Evolutionary conservation across 2,113 vertebrate species (phyloP), one percentile per base, ranked within the genome.

Genomic region (Tetrao urogallus): DNA sequence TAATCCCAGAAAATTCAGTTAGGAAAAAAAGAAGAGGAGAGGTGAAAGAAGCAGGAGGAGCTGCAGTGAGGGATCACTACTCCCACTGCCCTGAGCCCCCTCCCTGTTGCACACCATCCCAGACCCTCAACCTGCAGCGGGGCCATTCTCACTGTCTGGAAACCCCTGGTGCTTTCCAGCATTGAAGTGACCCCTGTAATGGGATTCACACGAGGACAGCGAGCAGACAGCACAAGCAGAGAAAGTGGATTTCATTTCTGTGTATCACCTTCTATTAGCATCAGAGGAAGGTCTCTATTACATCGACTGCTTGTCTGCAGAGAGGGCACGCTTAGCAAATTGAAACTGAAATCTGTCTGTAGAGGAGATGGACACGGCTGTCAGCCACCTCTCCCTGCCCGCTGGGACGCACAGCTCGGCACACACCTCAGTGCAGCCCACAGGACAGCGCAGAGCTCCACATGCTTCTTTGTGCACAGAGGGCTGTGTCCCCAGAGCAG

Each of bases 251-350:
- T 66, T 80, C 74, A 90, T 93, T 95, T 63, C 85, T 32, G 2
- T 56, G 11, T 6, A 58, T 93, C 93, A 92, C 67, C 42, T 75
- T 80, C 89, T 18, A 70, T 96, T 81, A 81, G 94, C n/a, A 22
- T 40, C 82, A 66, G 38, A 88, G 91, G 25, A 4, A 54, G 92
- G 91, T 87, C 82, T 89, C 69, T 36, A 5, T 80, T 88, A 71
- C 77, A 40, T 27, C 61, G 57, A 2, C 6, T 20, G 21, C 30
- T 85, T 20, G 65, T 17, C 77, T 58, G 3, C 0, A 28, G 79
- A 11, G 87, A 84, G 84, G 58, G 79, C 11, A 66, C 89, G 32
- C 28, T 24, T 85, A 32, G 5, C 54, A 91, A 88, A 92, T 2
- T 21, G 92, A 30, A 63, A 79, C 10, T 60, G 90, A 80, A 76